Evolutionary conservation across 2,888 invertebrate species (phyloP).

Genomic region (Prosopocoilus inquinatus): DNA sequence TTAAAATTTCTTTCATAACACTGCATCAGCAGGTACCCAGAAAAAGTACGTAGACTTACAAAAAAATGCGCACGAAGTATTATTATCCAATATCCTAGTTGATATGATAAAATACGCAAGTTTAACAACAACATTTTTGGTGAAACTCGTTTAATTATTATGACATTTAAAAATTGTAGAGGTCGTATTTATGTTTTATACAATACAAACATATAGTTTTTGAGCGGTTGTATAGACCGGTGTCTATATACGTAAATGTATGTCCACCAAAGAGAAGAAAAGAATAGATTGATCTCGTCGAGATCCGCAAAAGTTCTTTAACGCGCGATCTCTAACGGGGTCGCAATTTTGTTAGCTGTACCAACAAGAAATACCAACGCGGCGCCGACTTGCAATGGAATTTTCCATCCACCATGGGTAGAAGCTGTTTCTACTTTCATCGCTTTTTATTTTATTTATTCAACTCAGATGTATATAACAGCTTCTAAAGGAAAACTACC

Average conservation of each 20-base stretch:
- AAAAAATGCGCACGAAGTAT: no score
- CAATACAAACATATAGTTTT: no score
- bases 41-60: neutral
- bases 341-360: no score
- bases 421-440: no score
- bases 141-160: neutral
- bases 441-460: no score
- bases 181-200: neutral
- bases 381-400: no score
- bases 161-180: neutral
- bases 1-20: constrained; percentile 3
- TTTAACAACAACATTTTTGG: neutral
- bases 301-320: neutral
- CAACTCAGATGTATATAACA: no score
- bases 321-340: neutral
- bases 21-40: neutral
- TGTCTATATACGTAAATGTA: neutral
- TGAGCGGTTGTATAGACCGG: no score
- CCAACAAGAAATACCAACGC: no score
- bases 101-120: neutral
- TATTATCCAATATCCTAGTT: no score
- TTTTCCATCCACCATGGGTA: no score
- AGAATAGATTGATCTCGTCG: neutral
- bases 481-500: no score
- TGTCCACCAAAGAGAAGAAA: neutral